Evolutionary conservation across 2,113 vertebrate species (phyloP), one percentile per base, ranked within the genome.

Genomic region (Emberiza fucata): DNA sequence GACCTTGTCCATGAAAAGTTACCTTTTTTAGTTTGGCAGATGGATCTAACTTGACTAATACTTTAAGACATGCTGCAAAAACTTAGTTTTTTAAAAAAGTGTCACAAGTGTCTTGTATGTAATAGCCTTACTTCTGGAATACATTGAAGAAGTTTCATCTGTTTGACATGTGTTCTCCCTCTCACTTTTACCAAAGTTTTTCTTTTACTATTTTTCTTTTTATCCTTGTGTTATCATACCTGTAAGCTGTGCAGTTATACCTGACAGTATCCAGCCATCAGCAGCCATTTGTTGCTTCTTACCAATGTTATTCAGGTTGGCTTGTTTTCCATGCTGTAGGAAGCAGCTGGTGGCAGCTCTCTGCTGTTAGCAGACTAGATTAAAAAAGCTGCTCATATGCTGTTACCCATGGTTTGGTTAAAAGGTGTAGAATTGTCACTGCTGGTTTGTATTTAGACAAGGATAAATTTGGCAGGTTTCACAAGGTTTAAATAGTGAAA

Each of bases 241-340:
- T 61, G 21, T 69, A 61, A 48, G 20, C 40, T 61, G 48, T 48
- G 54, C 54, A 23, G 40, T 76, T 61, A 27, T 12, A 54, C 25
- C 56, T 70, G 18, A 37, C 31, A 48, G 12, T 48, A 56, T 48
- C 35, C 31, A 61, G 12, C 25, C 63, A 9, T 48, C 27, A 61
- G 40, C 14, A 42, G 25, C 47, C 12, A 12, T 63, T 83, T 69
- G 8, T 76, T 69, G 5, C 48, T 37, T 69, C 35, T 63, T 37
- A 51, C 4, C 1, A 0, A 5, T 47, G 18, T 45, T 22, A 19
- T 33, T 75, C 1, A 47, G 23, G 21, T 65, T 72, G 12, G 22
- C 51, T 63, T 35, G 9, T 50, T 60, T 64, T 68, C 39, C 10
- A 1, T 25, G 33, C 71, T 76, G 3, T 2, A 19, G 65, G 61